Evolutionary conservation across 2,113 vertebrate species (phyloP), one percentile per base, ranked within the genome.

Genomic region (Plecotus auritus): DNA sequence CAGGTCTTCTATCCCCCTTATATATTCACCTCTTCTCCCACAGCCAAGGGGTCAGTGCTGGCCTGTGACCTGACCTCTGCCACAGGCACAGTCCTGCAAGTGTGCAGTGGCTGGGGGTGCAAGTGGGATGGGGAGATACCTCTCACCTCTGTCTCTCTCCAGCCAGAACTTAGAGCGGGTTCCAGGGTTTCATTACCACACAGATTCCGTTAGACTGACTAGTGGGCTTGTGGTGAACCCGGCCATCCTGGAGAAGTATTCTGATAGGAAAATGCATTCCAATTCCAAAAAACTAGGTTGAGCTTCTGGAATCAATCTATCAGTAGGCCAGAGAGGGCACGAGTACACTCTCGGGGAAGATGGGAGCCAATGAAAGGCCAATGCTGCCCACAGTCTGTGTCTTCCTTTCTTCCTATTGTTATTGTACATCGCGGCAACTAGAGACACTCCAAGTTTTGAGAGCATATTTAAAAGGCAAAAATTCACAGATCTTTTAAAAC

Each of bases 91-190:
- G 30, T n/a, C 61, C 40, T 1, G 4, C 12, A 11, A 54, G 69
- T 17, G 8, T 2, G 0, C 0, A 7, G 12, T 11, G 16, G 40
- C 0, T 37, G 35, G n/a, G n/a, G 13, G 5, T 59, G 23, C 0
- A 0, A n/a, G 23, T 3, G 18, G 22, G 18, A 12, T 26, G 18
- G 54, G 14, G 32, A 45, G 32, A 28, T 0, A 14, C 20, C 47
- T 30, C 77, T 51, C n/a, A 2, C 20, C n/a, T 59, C 77, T 14
- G 0, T 4, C 1, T 2, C 35, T 76, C 20, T 35, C 72, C 40
- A 22, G 49, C 78, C 32, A 66, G 20, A 67, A 74, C 61, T 35
- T 59, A 72, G 82, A 81, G 10, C 18, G 4, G 13, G 11, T 11
- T 23, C 67, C 32, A 13, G 0, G n/a, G 78, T 42, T 88, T 90